These are phyloP conservation scores for Mormyrus iriodes DNA, from an alignment of 2,113 vertebrate species.

Conservation along the genomic window DNA sequence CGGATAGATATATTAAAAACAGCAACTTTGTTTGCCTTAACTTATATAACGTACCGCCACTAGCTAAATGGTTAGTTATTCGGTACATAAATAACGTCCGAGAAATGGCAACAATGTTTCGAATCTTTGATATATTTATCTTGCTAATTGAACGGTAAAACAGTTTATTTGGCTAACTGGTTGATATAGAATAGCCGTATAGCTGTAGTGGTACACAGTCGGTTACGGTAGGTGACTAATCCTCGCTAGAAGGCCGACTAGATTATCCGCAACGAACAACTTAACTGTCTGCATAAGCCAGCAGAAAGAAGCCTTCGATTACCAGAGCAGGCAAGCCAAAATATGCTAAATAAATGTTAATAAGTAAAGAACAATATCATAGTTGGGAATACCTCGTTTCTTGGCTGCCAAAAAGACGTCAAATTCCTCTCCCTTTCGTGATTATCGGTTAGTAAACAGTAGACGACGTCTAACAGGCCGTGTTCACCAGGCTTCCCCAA, in stretches of 20 bases:
- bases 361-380: background rate
- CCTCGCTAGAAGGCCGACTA: background rate
- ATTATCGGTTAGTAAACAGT: background rate
- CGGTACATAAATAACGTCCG: background rate
- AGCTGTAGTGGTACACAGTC: background rate
- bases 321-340: background rate
- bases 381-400: background rate
- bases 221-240: background rate
- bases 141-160: background rate
- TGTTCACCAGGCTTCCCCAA: background rate
- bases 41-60: background rate
- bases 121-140: background rate
- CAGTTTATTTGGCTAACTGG: background rate
- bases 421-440: background rate
- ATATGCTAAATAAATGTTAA: background rate
- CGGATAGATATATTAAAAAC: background rate
- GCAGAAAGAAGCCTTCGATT: background rate
- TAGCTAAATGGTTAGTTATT: background rate
- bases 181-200: background rate
- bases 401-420: background rate
- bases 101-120: background rate
- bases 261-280: background rate
- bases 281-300: background rate
- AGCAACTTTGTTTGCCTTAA: background rate
- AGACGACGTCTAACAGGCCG: background rate